Conservation (phyloP, 1,140 invertebrate species). For the Trichonephila clavipes region DNA sequence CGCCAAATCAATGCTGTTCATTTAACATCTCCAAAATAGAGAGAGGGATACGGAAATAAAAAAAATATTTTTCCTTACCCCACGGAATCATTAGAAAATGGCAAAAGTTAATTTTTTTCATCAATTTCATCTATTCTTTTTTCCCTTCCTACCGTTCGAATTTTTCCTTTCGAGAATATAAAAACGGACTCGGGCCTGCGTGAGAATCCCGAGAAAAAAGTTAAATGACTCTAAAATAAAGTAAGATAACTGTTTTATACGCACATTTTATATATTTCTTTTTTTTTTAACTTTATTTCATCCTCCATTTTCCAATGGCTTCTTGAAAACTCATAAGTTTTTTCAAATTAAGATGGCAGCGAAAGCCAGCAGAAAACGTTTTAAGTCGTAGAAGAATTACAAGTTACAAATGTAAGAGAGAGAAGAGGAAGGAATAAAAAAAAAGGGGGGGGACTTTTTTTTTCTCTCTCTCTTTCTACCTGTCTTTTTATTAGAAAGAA, state of each 20-base stretch:
- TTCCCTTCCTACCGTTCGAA: background rate
- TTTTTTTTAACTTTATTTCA: background rate
- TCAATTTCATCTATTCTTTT: constrained; percentile 72
- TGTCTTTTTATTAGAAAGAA: constrained; percentile 60
- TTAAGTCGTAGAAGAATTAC: constrained; percentile 55
- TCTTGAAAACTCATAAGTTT: constrained; percentile 71
- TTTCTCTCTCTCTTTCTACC: background rate
- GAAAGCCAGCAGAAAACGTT: constrained; percentile 41
- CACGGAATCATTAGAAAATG: constrained; percentile 72
- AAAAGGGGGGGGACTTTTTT: no score
- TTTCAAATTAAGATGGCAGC: constrained; percentile 75
- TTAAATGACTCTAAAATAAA: constrained; percentile 76
- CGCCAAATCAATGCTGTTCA: constrained; percentile 75
- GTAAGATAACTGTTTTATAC: constrained; percentile 76
- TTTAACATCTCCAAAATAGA: constrained; percentile 50
- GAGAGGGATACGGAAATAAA: background rate
- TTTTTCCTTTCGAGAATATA: background rate
- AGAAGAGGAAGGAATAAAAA: no score
- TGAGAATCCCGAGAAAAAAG: constrained; percentile 61
- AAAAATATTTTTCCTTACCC: constrained; percentile 58
- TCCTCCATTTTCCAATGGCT: constrained; percentile 40
- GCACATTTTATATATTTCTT: constrained; percentile 23
- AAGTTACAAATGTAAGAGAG: constrained; percentile 38
- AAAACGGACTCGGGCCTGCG: constrained; percentile 46
- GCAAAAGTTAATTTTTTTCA: constrained; percentile 76